Evolutionary conservation across 2,797 vertebrate species (phyloP).

Genomic region (Tokudaia muenninki): DNA sequence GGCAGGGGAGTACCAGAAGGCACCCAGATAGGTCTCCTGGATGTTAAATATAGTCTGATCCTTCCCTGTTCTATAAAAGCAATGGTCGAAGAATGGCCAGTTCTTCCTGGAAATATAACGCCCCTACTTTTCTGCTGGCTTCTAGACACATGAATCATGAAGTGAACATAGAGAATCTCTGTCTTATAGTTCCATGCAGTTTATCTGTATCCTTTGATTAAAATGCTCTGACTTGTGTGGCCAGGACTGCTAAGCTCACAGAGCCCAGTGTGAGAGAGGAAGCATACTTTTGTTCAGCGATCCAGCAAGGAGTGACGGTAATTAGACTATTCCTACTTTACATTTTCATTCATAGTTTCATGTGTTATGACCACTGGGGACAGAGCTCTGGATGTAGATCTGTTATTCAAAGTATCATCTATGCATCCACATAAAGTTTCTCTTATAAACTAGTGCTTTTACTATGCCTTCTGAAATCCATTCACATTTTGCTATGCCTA

Average conservation of each 20-base stretch:
- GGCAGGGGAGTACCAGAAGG: background rate
- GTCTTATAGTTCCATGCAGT: background rate
- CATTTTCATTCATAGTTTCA: background rate
- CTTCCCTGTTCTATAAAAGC: background rate
- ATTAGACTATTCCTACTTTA: background rate
- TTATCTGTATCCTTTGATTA: background rate
- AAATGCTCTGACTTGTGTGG: background rate
- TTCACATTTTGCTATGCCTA: background rate
- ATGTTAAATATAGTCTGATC: background rate
- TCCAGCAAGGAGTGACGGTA: background rate
- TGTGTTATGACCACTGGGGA: constrained; percentile 16
- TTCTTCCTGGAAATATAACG: background rate
- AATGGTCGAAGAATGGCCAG: background rate
- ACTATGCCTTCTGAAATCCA: background rate
- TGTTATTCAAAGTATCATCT: background rate
- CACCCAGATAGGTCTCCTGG: background rate
- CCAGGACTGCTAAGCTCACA: background rate
- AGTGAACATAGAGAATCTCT: background rate
- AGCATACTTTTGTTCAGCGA: constrained; percentile 1
- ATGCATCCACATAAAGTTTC: background rate
- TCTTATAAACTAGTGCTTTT: background rate
- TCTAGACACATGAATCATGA: background rate
- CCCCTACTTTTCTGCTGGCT: background rate
- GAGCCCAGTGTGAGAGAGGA: background rate
- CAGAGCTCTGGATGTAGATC: background rate